These are phyloP conservation scores for Micromesistius poutassou DNA, from an alignment of 2,797 vertebrate species.

Conservation along the genomic window DNA sequence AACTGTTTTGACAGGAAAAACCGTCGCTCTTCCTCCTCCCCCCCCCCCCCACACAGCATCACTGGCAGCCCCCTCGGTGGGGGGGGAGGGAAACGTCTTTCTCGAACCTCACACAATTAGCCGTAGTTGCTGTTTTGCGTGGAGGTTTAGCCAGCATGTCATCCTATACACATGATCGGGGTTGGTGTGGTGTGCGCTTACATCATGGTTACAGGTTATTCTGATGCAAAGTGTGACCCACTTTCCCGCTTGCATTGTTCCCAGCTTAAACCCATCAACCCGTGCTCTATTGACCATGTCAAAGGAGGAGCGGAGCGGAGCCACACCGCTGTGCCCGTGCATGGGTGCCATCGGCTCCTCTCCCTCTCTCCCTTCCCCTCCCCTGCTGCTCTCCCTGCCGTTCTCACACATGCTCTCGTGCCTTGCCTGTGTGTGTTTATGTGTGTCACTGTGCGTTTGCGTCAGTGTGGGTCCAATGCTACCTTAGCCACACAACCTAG, in stretches of 20 bases:
- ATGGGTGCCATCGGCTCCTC: slow-evolving; percentile 38
- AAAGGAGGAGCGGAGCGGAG: slow-evolving; percentile 38
- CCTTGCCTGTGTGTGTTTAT: slow-evolving; percentile 42
- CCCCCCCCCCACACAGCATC: slow-evolving; percentile 25
- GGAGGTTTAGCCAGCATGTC: too few relatives aligned
- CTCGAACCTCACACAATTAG: too few relatives aligned
- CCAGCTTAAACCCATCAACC: slow-evolving; percentile 54
- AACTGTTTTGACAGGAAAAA: slow-evolving; percentile 30
- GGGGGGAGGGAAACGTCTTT: too few relatives aligned
- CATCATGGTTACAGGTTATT: slow-evolving; percentile 66
- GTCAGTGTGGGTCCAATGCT: slow-evolving; percentile 47
- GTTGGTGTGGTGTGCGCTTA: slow-evolving; percentile 34
- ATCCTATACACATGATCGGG: too few relatives aligned
- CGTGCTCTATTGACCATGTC: slow-evolving; percentile 57
- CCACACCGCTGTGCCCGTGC: slow-evolving; percentile 39
- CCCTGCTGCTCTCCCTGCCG: not conserved
- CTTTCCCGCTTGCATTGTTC: slow-evolving; percentile 66
- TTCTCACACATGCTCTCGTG: slow-evolving; percentile 4
- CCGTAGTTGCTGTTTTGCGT: too few relatives aligned
- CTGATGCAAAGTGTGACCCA: slow-evolving; percentile 73
- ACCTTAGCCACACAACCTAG: not conserved
- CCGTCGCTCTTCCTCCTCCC: slow-evolving; percentile 19
- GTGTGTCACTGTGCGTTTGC: slow-evolving; percentile 57
- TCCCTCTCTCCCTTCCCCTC: slow-evolving; percentile 29
- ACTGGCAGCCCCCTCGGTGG: slow-evolving; percentile 7